Conservation (phyloP, 2,888 invertebrate species). For the Rotaria macrura region DNA sequence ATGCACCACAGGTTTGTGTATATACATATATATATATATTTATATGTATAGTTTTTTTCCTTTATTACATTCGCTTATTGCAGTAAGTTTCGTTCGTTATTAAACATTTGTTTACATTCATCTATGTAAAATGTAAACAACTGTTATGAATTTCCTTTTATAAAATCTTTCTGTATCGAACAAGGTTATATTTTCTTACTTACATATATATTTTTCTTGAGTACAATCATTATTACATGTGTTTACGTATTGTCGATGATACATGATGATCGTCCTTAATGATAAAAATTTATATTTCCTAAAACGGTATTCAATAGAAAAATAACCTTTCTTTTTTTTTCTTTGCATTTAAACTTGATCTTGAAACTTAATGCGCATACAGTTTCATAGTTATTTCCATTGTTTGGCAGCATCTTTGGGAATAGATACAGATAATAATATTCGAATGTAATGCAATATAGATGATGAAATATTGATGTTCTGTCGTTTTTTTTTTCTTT, state of each 20-base stretch:
- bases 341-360: too few species aligned
- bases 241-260: too few species aligned
- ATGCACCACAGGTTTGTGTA: slow-evolving; percentile 52
- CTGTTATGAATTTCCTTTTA: not conserved
- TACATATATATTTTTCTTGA: not conserved
- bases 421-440: not conserved
- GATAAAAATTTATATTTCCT: too few species aligned
- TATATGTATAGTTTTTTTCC: not conserved
- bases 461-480: not conserved
- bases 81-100: not conserved
- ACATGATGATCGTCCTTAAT: too few species aligned
- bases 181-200: not conserved
- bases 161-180: not conserved
- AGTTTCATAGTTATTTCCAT: not conserved
- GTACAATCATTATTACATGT: not conserved
- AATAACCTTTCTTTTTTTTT: too few species aligned
- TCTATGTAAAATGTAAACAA: not conserved
- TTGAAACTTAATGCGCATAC: too few species aligned
- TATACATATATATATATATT: too few species aligned
- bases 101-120: not conserved
- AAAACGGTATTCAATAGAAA: too few species aligned
- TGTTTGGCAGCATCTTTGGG: not conserved
- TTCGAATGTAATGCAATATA: not conserved
- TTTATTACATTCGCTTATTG: not conserved
- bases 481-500: not conserved